Percentiles rank a stretch among this genome's conserved stretches.
These are phyloP conservation scores for Muscicapa adusta DNA, from an alignment of 2,113 vertebrate genomes.

Conservation along the genomic window DNA sequence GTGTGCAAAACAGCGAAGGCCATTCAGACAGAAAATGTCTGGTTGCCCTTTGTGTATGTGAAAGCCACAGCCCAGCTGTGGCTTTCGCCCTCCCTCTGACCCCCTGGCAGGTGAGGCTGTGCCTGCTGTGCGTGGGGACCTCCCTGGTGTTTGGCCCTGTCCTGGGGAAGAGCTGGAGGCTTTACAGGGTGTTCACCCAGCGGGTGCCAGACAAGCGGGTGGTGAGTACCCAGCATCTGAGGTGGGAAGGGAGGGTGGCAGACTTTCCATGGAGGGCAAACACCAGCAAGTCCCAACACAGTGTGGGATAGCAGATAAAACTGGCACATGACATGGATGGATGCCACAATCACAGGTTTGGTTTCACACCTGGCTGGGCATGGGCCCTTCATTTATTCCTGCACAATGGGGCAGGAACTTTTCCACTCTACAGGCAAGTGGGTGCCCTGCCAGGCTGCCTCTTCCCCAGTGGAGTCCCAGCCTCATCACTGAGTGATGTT, in stretches of 20 bases:
- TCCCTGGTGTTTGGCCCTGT: slow-evolving; percentile 90
- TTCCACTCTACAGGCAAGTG: neutral
- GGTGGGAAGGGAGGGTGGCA: accelerated
- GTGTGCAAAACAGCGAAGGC: neutral
- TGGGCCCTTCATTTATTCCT: neutral
- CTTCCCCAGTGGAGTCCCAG: neutral
- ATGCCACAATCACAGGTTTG: neutral
- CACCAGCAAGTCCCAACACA: neutral
- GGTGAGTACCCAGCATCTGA: slow-evolving; percentile 72
- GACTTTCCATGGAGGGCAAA: accelerated
- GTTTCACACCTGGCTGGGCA: neutral
- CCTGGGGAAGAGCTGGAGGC: slow-evolving; percentile 93
- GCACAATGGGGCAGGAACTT: neutral
- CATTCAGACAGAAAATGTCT: neutral
- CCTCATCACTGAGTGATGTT: neutral
- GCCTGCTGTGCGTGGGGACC: slow-evolving; percentile 87
- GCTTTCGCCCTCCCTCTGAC: neutral
- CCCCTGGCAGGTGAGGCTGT: slow-evolving; percentile 77
- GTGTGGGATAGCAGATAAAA: neutral
- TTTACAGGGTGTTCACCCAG: slow-evolving; percentile 94
- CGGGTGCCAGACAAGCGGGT: slow-evolving; percentile 91
- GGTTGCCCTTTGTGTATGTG: neutral
- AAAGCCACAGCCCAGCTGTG: neutral
- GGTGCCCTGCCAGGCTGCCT: neutral
- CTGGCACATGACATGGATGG: accelerated